phyloP scores from a whole-genome alignment of 2,113 vertebrate species.

The Ceuthmochares aereus region DNA sequence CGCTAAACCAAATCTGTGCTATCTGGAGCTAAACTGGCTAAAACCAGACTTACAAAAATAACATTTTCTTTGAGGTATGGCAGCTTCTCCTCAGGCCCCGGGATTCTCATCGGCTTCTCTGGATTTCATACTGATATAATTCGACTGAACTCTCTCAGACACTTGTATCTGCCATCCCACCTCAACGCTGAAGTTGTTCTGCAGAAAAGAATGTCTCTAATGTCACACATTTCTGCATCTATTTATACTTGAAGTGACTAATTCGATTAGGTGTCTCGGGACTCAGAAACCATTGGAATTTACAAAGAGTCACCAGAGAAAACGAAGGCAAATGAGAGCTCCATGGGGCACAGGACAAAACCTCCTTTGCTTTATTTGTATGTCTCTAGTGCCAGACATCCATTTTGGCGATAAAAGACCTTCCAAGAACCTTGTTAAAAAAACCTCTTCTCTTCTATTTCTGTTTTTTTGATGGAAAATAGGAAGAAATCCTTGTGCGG shows the following conservation, averaged over 20 bases:
- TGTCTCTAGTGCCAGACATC: neutral
- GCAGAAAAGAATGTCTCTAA: neutral
- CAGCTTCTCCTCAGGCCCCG: neutral
- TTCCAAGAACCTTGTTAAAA: neutral
- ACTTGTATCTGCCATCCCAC: neutral
- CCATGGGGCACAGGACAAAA: neutral
- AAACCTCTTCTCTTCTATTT: neutral
- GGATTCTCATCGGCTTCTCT: neutral
- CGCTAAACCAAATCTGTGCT: neutral
- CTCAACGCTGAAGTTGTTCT: neutral
- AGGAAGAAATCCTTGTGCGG: too few species aligned
- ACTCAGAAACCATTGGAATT: neutral
- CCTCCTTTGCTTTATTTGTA: neutral
- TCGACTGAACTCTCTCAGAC: neutral
- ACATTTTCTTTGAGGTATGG: neutral
- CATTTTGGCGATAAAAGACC: neutral
- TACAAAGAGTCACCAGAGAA: neutral
- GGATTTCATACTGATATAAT: neutral
- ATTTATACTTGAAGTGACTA: neutral
- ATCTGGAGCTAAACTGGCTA: neutral
- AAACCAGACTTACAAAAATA: neutral
- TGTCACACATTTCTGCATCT: neutral
- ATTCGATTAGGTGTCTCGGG: neutral
- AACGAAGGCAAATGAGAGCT: neutral
- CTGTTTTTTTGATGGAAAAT: neutral